Percentiles rank a stretch among this genome's conserved stretches.
Evolutionary conservation across 1,140 invertebrate genomes (phyloP).

Genomic region (Aricia agestis): DNA sequence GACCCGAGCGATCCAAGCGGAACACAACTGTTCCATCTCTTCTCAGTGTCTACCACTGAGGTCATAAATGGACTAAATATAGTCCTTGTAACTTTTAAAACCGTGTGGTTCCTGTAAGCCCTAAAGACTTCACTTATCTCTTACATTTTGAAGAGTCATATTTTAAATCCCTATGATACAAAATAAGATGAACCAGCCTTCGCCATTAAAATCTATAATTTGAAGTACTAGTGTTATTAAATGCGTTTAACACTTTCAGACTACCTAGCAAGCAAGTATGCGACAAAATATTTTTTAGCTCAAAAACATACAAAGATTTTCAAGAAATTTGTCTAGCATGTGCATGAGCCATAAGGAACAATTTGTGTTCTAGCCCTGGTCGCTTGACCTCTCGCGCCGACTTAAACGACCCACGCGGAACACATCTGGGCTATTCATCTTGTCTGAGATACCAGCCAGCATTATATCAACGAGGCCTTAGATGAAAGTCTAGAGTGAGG

Average conservation of each 20-base stretch:
- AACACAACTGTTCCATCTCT: neutral
- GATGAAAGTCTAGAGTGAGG: neutral
- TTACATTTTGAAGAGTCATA: no score
- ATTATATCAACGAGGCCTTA: neutral
- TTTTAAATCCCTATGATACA: no score
- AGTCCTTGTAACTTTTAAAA: no score
- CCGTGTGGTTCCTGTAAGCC: no score
- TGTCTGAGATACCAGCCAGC: conserved; percentile 12
- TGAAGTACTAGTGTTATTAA: no score
- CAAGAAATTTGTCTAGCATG: neutral
- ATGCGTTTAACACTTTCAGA: no score
- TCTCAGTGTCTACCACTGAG: neutral
- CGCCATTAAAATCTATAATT: no score
- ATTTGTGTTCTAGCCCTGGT: neutral
- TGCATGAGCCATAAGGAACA: neutral
- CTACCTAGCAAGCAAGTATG: no score
- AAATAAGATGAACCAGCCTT: no score
- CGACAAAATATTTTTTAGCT: no score
- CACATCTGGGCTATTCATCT: conserved; percentile 24
- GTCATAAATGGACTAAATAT: neutral
- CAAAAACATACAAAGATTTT: neutral
- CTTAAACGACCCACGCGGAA: conserved; percentile 23
- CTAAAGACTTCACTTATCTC: no score
- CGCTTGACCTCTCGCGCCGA: conserved; percentile 29
- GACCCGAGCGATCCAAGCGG: neutral